These are phyloP conservation scores for Nasonia longicornis DNA, from an alignment of 1,140 invertebrate genomes.

Conservation along the genomic window DNA sequence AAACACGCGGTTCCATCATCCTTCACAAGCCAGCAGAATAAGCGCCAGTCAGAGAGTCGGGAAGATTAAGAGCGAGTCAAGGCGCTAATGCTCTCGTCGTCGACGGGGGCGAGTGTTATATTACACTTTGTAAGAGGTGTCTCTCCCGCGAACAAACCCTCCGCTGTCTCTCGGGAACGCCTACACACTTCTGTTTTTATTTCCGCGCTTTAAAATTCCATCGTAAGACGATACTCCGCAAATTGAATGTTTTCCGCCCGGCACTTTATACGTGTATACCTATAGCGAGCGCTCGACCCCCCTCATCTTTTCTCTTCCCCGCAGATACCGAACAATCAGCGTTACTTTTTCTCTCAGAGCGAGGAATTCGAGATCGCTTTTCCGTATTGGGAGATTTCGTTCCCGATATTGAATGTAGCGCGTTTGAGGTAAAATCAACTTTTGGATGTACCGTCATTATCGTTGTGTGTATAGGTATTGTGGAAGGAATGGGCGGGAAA, in stretches of 20 bases:
- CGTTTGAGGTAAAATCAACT: neutral
- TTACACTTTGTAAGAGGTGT: constrained; percentile 56
- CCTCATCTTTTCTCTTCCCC: neutral
- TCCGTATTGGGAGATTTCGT: neutral
- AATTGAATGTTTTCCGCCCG: constrained; percentile 63
- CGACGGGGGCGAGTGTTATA: constrained; percentile 48
- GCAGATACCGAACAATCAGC: constrained; percentile 7
- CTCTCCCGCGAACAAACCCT: constrained; percentile 38
- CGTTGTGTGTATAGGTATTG: neutral
- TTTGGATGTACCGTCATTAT: neutral
- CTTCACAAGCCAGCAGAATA: constrained; percentile 9
- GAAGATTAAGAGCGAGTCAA: constrained; percentile 37
- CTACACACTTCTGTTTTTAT: constrained; percentile 52
- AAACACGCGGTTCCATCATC: constrained; percentile 40
- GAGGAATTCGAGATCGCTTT: neutral
- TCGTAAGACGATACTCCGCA: constrained; percentile 61
- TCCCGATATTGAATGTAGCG: neutral
- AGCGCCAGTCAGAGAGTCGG: neutral
- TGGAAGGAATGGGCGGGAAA: neutral
- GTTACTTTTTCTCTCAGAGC: neutral
- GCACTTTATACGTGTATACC: constrained; percentile 41
- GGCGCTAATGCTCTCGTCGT: constrained; percentile 37
- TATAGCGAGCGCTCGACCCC: neutral
- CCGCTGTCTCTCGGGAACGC: constrained; percentile 37
- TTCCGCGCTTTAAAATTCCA: constrained; percentile 60